These are phyloP conservation scores for Mamestra configurata DNA, from an alignment of 1,140 invertebrate species.

Conservation along the genomic window DNA sequence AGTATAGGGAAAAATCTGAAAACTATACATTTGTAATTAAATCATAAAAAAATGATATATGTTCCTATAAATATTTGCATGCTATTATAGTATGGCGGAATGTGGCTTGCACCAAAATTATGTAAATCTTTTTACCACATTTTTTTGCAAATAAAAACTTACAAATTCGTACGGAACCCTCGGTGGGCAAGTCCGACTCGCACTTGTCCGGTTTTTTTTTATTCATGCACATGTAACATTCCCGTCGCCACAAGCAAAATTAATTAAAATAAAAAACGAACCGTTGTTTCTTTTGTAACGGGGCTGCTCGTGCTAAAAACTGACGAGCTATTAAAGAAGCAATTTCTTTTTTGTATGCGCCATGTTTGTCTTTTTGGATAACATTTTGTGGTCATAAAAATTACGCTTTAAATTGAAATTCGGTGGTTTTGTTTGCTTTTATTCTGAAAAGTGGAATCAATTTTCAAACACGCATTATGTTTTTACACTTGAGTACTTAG, in stretches of 20 bases:
- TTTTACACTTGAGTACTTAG: neutral
- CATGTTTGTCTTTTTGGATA: slow-evolving; percentile 36
- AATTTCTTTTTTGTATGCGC: slow-evolving; percentile 40
- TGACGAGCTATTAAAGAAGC: slow-evolving; percentile 43
- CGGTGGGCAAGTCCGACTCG: too few relatives aligned
- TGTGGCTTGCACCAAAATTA: too few relatives aligned
- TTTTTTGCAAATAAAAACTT: too few relatives aligned
- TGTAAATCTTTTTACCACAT: too few relatives aligned
- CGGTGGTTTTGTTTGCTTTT: slow-evolving; percentile 22
- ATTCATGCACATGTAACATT: slow-evolving; percentile 33
- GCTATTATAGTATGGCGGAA: too few relatives aligned
- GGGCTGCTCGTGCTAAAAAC: slow-evolving; percentile 45
- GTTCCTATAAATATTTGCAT: too few relatives aligned
- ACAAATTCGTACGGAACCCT: too few relatives aligned
- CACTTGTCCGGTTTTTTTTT: too few relatives aligned
- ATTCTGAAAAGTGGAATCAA: neutral
- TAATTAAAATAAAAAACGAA: slow-evolving; percentile 43
- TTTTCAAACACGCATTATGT: slow-evolving; percentile 9
- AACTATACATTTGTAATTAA: too few relatives aligned
- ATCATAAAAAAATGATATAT: too few relatives aligned
- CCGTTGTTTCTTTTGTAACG: slow-evolving; percentile 45
- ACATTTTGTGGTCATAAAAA: slow-evolving; percentile 35
- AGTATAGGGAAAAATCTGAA: too few relatives aligned
- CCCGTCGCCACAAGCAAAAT: slow-evolving; percentile 27
- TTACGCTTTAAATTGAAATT: slow-evolving; percentile 43